A percentile compares a stretch with the other conserved stretches of the same genome.
These are phyloP conservation scores for Oreonectes daqikongensis DNA, from an alignment of 2,797 vertebrate genomes.

Conservation along the genomic window DNA sequence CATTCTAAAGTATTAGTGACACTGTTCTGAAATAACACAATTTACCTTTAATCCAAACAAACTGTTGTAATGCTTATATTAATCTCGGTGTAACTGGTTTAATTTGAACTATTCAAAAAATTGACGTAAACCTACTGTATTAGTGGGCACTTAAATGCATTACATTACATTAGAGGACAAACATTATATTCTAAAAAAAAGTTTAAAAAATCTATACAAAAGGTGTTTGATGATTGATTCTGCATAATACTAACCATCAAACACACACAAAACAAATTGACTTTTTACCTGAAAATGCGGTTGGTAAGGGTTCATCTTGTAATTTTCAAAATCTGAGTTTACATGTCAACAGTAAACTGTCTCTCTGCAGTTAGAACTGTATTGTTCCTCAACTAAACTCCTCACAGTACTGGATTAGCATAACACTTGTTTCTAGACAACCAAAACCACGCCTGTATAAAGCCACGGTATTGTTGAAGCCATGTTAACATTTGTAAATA, in stretches of 20 bases:
- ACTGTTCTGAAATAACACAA: no score
- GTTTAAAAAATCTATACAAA: no score
- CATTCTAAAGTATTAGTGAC: no score
- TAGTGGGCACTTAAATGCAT: no score
- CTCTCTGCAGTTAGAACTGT: constrained; percentile 30
- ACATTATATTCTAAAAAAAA: no score
- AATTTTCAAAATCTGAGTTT: constrained; percentile 25
- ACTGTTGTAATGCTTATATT: no score
- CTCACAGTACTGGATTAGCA: not conserved
- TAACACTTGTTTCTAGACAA: constrained; percentile 39
- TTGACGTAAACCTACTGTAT: no score
- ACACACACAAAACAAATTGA: not conserved
- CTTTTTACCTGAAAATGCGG: constrained; percentile 16
- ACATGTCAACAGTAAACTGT: constrained; percentile 45
- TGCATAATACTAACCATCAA: constrained; percentile 5
- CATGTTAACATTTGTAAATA: not conserved
- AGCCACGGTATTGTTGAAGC: not conserved
- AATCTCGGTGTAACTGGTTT: no score
- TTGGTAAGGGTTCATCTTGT: constrained; percentile 47
- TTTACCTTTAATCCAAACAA: no score
- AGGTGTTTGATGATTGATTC: no score
- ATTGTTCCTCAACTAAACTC: constrained; percentile 14
- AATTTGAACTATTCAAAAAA: no score
- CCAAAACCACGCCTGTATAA: constrained; percentile 16
- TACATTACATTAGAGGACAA: no score